These are phyloP conservation scores for Chaetodon auriga DNA, from an alignment of 2,113 vertebrate species.

Conservation along the genomic window DNA sequence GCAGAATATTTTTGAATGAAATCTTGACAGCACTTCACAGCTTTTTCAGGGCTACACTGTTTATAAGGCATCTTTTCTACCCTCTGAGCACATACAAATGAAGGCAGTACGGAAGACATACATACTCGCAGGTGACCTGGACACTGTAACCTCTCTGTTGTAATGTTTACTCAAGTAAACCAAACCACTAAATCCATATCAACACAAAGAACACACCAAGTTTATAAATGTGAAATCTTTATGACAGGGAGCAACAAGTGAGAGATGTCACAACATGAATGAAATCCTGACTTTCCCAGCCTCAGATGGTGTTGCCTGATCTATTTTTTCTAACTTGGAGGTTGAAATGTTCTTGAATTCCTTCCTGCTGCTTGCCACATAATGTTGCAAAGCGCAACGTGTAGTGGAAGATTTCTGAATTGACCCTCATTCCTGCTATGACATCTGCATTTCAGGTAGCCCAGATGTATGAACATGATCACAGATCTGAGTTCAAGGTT, in stretches of 20 bases:
- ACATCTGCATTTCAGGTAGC: neutral
- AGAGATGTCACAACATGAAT: too few species aligned
- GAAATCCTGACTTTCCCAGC: neutral
- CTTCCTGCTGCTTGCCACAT: neutral
- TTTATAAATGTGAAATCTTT: too few species aligned
- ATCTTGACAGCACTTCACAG: neutral
- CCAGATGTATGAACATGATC: too few species aligned
- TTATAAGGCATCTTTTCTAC: neutral
- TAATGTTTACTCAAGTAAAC: neutral
- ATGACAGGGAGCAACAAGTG: too few species aligned
- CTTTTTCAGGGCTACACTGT: neutral
- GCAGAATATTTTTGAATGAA: neutral
- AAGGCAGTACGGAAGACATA: neutral
- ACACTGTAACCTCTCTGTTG: neutral
- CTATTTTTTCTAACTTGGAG: neutral
- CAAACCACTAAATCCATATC: neutral
- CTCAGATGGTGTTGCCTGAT: neutral
- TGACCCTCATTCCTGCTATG: neutral
- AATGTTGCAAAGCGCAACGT: neutral
- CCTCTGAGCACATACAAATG: neutral
- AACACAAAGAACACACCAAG: neutral
- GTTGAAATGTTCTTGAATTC: neutral
- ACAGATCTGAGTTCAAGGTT: too few species aligned
- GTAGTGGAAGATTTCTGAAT: neutral
- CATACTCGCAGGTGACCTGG: neutral